Evolutionary conservation across 2,888 invertebrate genomes (phyloP), one percentile per base, ranked within the genome.

Genomic region (Caenorhabditis doughertyi): DNA sequence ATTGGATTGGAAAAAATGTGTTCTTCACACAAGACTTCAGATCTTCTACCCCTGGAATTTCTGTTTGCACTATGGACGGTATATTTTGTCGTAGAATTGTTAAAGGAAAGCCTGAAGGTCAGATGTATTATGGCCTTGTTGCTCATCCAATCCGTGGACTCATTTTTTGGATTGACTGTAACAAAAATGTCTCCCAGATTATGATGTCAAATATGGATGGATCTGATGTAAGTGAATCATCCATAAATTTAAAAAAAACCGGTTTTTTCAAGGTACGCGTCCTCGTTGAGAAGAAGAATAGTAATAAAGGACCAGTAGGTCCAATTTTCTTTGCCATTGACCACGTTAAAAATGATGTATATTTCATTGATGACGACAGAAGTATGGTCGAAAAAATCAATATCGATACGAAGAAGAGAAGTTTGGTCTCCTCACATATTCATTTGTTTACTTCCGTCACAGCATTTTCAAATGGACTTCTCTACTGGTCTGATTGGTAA

Each of bases 181-280:
- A 39, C 32, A 62, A 62, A 16, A 94, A 95, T 85, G 94, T 94
- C 56, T 95, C 97, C 25, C 95, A 95, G 92, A 97, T 98, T 89
- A 97, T 97, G 93, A 94, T 96, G 68, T 95, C 96, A 80, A 97
- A 97, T 65, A 96, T 98, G 96, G 97, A 98, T 92, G 98, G 98
- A 32, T 95, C 95, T 11, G 95, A 96, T 92, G 94, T 74, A 39
- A 27, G 53, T 9, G 4, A 8, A 7, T 21, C 4, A 3, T n/a
- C 13, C 42, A n/a, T n/a, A 47, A 11, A 4, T 4, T 3, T 8
- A 13, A 3, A 16, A 3, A 4, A 9, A n/a, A n/a, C n/a, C n/a
- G n/a, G n/a, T 11, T 21, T 81, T 84, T 29, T n/a, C n/a, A 21
- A 87, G 87, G 53, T 82, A 16, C 65, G 68, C 13, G 39, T 81